These are phyloP conservation scores for Neotoma lepida DNA, from an alignment of 2,113 vertebrate species.

Conservation along the genomic window DNA sequence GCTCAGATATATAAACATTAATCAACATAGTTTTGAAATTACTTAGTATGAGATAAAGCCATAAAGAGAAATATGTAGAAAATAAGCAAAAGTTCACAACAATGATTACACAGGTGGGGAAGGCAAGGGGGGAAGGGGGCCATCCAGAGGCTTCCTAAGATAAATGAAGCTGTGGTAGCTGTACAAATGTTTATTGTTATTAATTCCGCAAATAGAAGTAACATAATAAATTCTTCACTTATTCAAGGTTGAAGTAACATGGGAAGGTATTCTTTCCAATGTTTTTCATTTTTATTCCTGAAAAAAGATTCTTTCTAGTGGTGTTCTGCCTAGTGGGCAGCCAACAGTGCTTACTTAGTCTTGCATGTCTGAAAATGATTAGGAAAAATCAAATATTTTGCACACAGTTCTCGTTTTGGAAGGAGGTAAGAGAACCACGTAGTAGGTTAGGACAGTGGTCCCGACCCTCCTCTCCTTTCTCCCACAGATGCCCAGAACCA, in stretches of 20 bases:
- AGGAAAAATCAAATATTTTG: not conserved
- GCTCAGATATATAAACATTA: slow-evolving; percentile 3
- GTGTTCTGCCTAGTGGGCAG: not conserved
- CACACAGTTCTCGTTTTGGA: not conserved
- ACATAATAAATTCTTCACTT: not conserved
- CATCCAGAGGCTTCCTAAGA: not conserved
- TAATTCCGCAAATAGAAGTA: not conserved
- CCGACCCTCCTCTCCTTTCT: not conserved
- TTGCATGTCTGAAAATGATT: not conserved
- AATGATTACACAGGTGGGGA: not conserved
- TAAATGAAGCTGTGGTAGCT: not conserved
- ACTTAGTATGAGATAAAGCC: not conserved
- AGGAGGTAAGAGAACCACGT: rapidly evolving
- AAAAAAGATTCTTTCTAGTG: not conserved
- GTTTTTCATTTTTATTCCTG: not conserved
- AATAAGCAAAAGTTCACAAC: not conserved
- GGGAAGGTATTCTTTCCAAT: not conserved
- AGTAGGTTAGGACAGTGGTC: rapidly evolving
- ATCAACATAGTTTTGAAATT: slow-evolving; percentile 22
- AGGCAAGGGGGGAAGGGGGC: not conserved
- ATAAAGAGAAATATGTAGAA: slow-evolving; percentile 9
- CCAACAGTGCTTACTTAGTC: not conserved
- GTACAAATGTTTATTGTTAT: not conserved
- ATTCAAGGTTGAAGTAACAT: not conserved
- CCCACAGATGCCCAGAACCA: not conserved